Conservation (phyloP, 1,140 invertebrate species). For the Pentalonia nigronervosa region DNA sequence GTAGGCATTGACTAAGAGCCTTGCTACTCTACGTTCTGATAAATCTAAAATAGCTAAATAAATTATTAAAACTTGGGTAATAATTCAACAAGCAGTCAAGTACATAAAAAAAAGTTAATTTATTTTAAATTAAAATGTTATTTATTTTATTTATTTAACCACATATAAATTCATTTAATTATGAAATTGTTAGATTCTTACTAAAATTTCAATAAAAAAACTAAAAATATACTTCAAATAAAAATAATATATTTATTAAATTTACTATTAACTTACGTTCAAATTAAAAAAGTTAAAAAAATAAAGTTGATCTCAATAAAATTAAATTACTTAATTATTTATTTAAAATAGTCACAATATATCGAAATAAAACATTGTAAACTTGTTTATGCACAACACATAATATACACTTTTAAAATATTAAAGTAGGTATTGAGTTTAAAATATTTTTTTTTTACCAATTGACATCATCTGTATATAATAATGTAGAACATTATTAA, state of each 20-base stretch:
- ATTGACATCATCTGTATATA: not conserved
- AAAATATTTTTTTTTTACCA: not conserved
- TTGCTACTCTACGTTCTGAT: too few relatives aligned
- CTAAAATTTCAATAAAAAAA: not conserved
- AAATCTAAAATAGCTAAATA: too few relatives aligned
- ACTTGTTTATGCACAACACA: not conserved
- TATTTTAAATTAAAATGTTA: too few relatives aligned
- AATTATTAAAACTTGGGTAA: too few relatives aligned
- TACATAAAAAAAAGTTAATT: too few relatives aligned
- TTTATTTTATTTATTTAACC: too few relatives aligned
- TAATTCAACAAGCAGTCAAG: too few relatives aligned
- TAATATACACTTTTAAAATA: not conserved
- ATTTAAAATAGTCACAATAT: not conserved
- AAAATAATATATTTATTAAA: not conserved
- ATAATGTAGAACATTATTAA: not conserved
- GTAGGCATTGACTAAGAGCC: too few relatives aligned
- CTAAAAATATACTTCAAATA: not conserved
- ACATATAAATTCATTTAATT: too few relatives aligned
- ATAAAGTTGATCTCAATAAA: not conserved
- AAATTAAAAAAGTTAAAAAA: not conserved
- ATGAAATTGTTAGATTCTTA: not conserved
- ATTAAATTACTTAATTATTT: not conserved
- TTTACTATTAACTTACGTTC: not conserved
- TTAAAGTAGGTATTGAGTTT: not conserved
- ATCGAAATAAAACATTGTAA: not conserved